Percentiles rank a stretch among this genome's conserved stretches.
These are phyloP conservation scores for Gobionotothen gibberifrons DNA, from an alignment of 2,797 vertebrate species.

Conservation along the genomic window DNA sequence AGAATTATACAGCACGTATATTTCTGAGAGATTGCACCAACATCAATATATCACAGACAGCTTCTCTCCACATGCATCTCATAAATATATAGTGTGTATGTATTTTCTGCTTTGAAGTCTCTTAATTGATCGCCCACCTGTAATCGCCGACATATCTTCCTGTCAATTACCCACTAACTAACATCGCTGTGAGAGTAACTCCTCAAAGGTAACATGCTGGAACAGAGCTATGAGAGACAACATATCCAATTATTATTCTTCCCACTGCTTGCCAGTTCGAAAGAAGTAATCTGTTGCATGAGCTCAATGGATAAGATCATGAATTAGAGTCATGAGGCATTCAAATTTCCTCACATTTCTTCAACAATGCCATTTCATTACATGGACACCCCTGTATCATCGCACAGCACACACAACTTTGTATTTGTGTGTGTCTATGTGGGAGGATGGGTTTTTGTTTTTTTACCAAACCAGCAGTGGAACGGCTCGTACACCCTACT, in stretches of 20 bases:
- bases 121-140: slow-evolving; percentile 36
- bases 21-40: slow-evolving; percentile 22
- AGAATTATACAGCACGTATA: slow-evolving; percentile 3
- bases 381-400: slow-evolving; percentile 2
- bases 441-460: neutral
- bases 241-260: slow-evolving; percentile 40
- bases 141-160: slow-evolving; percentile 17
- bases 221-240: slow-evolving; percentile 27
- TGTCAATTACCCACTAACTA: slow-evolving; percentile 31
- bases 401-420: slow-evolving; percentile 7
- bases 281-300: slow-evolving; percentile 25
- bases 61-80: slow-evolving; percentile 13
- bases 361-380: slow-evolving; percentile 16
- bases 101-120: slow-evolving; percentile 4
- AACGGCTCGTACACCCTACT: slow-evolving; percentile 46
- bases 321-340: slow-evolving; percentile 4
- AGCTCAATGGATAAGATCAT: slow-evolving; percentile 24
- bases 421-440: slow-evolving; percentile 3
- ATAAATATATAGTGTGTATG: slow-evolving; percentile 26
- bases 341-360: slow-evolving; percentile 4
- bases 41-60: slow-evolving; percentile 25
- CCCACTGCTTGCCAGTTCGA: slow-evolving; percentile 21
- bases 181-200: slow-evolving; percentile 14
- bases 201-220: slow-evolving; percentile 10
- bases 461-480: slow-evolving; percentile 23